A percentile compares a stretch with the other conserved stretches of the same genome.
These are phyloP conservation scores for Anser cygnoides DNA, from an alignment of 2,113 vertebrate genomes.

Conservation along the genomic window DNA sequence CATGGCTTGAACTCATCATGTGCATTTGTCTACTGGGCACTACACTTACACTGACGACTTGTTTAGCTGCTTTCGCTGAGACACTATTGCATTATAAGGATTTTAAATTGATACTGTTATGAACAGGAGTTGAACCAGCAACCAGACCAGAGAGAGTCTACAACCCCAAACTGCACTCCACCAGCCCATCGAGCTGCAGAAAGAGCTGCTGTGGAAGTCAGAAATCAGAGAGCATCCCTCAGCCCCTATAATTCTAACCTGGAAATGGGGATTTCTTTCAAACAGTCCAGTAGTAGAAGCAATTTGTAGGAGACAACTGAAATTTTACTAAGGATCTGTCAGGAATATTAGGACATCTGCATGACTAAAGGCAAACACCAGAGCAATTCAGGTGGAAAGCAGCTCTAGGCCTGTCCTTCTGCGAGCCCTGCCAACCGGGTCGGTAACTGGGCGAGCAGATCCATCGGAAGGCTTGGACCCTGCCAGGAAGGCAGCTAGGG, in stretches of 20 bases:
- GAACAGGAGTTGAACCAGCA: background rate
- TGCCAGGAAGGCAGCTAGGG: background rate
- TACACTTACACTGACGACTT: background rate
- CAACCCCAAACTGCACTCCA: background rate
- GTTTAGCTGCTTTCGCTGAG: background rate
- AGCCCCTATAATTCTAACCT: background rate
- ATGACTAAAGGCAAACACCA: background rate
- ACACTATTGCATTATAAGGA: background rate
- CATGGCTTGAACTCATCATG: background rate
- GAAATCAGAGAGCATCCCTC: background rate
- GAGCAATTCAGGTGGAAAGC: background rate
- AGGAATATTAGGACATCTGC: background rate
- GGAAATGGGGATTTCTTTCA: background rate
- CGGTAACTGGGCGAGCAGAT: background rate
- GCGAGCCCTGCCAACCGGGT: rapidly evolving
- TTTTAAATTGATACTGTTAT: background rate
- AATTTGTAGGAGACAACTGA: background rate
- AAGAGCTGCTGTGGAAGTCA: background rate
- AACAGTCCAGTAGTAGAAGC: background rate
- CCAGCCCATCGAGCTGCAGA: background rate
- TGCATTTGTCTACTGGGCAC: background rate
- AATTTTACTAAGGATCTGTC: background rate
- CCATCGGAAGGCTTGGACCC: rapidly evolving
- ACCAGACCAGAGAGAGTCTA: background rate
- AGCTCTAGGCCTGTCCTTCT: background rate